Base-by-base conservation (phyloP, 2,888 invertebrate genomes). In the Odontocerum albicorne region DNA sequence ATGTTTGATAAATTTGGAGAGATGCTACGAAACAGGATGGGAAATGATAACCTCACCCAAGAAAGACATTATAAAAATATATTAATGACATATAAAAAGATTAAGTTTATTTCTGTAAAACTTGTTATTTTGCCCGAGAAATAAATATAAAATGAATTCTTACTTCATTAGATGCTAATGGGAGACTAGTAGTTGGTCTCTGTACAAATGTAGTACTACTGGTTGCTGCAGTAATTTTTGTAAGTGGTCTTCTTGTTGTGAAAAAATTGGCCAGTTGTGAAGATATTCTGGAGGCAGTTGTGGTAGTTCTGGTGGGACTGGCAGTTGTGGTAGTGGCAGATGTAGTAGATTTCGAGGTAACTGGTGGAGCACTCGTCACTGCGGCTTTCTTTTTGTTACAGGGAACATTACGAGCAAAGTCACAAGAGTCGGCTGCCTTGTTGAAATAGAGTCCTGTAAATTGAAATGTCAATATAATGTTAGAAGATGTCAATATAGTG, bases 341-440 rank as follows among this genome's bases (percentile, higher is more conserved):
- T 2, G 78, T 71, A 55, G 80, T 67, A 1, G 77, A 79, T 2
- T 80, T 74, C 1, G 81, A 80, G 32, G 80, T 69, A 33, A 80
- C 69, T 12, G 73, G 69, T 13, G 75, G 68, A 1, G 76, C 71
- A 0, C 77, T 70, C 27, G 77, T 72, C 15, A 76, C 69, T 36
- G 73, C 71, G 15, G 78, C 69, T 59, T 81, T 75, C 19, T 82
- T 74, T 64, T 81, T 86, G 64, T 88, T 90, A 70, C 91, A 92
- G 20, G 85, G 77, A 0, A 94, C 94, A 68, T 95, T 94, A 64
- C 92, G 84, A 0, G 92, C 84, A 68, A 94, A 95, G 71, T 95
- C 95, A 66, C 95, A 95, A 0, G 94, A 93, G 69, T 94, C 93
- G 0, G 93, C 91, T 0, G 86, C 87, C 65, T 92, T 92, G 74